These are phyloP conservation scores for Festucalex cinctus DNA, from an alignment of 2,113 vertebrate genomes.

Conservation along the genomic window DNA sequence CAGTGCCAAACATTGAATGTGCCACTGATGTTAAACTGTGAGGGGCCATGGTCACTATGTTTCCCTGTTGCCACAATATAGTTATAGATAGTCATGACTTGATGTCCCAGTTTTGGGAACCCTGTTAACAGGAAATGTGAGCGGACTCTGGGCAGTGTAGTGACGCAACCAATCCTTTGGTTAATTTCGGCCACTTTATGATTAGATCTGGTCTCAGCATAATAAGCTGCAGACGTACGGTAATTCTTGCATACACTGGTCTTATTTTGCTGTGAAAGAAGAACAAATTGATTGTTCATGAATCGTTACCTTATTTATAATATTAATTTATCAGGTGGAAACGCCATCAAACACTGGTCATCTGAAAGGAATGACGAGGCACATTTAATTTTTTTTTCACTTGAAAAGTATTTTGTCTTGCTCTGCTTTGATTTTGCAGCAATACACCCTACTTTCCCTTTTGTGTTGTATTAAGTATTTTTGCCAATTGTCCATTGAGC, in stretches of 20 bases:
- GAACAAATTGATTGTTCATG: slow-evolving; percentile 64
- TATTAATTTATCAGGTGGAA: slow-evolving; percentile 61
- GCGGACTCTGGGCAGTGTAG: slow-evolving; percentile 37
- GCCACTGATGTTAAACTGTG: slow-evolving; percentile 53
- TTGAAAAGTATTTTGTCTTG: slow-evolving; percentile 42
- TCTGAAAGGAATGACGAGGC: slow-evolving; percentile 49
- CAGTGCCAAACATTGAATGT: slow-evolving; percentile 63
- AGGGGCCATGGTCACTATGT: slow-evolving; percentile 29
- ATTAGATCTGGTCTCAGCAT: slow-evolving; percentile 36
- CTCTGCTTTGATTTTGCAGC: slow-evolving; percentile 54
- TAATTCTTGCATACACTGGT: slow-evolving; percentile 65
- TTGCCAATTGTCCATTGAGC: slow-evolving; percentile 53
- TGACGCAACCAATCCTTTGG: slow-evolving; percentile 39
- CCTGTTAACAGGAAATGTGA: slow-evolving; percentile 46
- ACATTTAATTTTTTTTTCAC: slow-evolving; percentile 40
- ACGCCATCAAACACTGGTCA: slow-evolving; percentile 51
- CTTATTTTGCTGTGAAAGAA: slow-evolving; percentile 68
- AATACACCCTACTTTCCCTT: slow-evolving; percentile 35
- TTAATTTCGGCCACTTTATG: slow-evolving; percentile 43
- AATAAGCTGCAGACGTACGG: slow-evolving; percentile 31
- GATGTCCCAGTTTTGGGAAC: slow-evolving; percentile 43
- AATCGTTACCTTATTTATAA: slow-evolving; percentile 69
- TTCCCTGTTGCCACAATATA: slow-evolving; percentile 32
- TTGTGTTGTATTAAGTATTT: slow-evolving; percentile 56
- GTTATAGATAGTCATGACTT: slow-evolving; percentile 22